Conservation (phyloP, 2,113 vertebrate species). For the Balaenoptera acutorostrata region DNA sequence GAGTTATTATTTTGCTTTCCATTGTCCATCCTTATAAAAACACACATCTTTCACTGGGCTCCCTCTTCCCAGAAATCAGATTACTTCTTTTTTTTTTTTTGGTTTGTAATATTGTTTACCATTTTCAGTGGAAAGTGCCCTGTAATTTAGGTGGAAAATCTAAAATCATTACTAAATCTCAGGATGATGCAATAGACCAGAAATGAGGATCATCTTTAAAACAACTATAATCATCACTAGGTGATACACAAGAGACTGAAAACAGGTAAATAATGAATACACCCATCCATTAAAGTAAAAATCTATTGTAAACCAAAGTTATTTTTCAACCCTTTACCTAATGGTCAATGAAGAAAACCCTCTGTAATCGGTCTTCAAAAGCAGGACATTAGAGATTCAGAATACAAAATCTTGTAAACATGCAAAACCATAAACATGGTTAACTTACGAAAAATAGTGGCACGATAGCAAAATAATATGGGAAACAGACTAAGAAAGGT, state of each 20-base stretch:
- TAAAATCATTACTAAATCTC: conserved; percentile 86
- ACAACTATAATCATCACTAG: conserved; percentile 81
- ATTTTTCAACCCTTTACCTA: conserved; percentile 81
- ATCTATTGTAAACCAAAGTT: conserved; percentile 79
- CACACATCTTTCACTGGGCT: conserved; percentile 94
- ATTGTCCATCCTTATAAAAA: conserved; percentile 98
- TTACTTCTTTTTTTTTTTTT: conserved; percentile 84
- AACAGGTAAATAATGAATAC: conserved; percentile 85
- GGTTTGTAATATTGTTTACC: conserved; percentile 89
- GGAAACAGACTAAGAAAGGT: conserved; percentile 24
- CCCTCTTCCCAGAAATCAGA: conserved; percentile 91
- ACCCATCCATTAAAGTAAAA: conserved; percentile 81
- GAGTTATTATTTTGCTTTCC: conserved; percentile 99
- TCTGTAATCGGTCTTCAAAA: conserved; percentile 65
- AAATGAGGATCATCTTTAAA: conserved; percentile 82
- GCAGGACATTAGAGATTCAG: conserved; percentile 67
- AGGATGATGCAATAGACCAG: conserved; percentile 80
- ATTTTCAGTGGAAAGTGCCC: conserved; percentile 89
- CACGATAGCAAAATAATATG: conserved; percentile 57
- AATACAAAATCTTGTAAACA: conserved; percentile 62
- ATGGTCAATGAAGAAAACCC: conserved; percentile 74
- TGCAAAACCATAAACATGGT: conserved; percentile 37
- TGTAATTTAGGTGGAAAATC: conserved; percentile 86
- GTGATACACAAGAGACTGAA: conserved; percentile 71
- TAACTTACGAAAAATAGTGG: conserved; percentile 53